Evolutionary conservation across 2,113 vertebrate species (phyloP), one percentile per base, ranked within the genome.

Genomic region (human (Homo sapiens)): DNA sequence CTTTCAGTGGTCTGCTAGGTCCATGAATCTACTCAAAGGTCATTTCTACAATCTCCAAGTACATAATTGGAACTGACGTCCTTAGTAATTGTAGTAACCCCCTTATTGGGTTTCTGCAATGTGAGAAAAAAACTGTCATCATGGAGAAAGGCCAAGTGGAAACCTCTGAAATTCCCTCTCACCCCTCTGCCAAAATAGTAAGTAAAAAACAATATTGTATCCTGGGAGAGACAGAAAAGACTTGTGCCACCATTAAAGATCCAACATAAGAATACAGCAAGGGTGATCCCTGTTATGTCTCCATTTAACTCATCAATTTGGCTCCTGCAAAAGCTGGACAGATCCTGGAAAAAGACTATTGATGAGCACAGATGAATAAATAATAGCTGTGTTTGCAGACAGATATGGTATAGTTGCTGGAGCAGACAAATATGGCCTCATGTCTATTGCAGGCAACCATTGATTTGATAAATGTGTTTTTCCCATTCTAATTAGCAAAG

Each of bases 321-420:
- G 13, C 2, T 13, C 52, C 27, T n/a, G n/a, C 3, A 8, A 61
- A 52, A 68, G 6, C 32, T 4, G 8, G 8, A 5, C 13, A 0
- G 9, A 40, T 35, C 52, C 30, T 64, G 40, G 35, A 35, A 0
- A 73, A 61, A n/a, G 43, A 5, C 18, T 5, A 8, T 9, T 13
- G 22, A 52, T 25, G 45, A 6, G 3, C 45, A 20, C 70, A 32
- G 12, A 5, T 0, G 6, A 12, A 6, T 0, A 8, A 57, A 35
- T 40, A 7, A 40, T 27, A n/a, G 27, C 20, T 4, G 2, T 14
- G 25, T 27, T 50, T 14, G 73, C 50, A 52, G 64, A 35, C 30
- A 32, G 82, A 6, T 0, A 0, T n/a, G 14, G 12, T 12, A 7
- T 4, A 3, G 14, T 0, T 27, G 1, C 52, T 27, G 2, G 40